These are phyloP conservation scores for Artibeus lituratus DNA, from an alignment of 2,797 vertebrate genomes.

Conservation along the genomic window DNA sequence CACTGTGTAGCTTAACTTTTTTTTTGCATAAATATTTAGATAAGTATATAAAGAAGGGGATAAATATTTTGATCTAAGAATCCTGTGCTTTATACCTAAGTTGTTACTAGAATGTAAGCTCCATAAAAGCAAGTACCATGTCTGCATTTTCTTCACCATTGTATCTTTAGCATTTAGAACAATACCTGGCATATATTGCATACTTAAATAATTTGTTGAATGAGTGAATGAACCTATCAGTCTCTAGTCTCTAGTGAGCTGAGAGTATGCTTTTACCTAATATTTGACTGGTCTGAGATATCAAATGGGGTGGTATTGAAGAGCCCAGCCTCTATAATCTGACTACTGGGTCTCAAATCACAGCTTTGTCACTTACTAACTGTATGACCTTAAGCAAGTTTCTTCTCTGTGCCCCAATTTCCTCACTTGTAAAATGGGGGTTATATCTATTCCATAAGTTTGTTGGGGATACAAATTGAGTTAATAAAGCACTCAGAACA, in stretches of 20 bases:
- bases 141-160: conserved; percentile 1
- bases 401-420: background rate
- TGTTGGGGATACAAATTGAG: background rate
- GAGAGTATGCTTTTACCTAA: background rate
- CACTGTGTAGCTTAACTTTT: background rate
- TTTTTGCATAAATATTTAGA: conserved; percentile 5
- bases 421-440: background rate
- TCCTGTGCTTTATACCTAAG: background rate
- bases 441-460: background rate
- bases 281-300: background rate
- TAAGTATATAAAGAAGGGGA: background rate
- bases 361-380: background rate
- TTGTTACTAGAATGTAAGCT: conserved; percentile 28
- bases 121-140: background rate
- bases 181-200: background rate
- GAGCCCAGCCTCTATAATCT: background rate
- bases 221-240: background rate
- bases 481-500: background rate
- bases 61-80: conserved; percentile 20
- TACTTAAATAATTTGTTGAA: conserved; percentile 35
- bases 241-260: background rate
- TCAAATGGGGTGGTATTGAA: background rate
- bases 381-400: background rate
- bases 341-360: background rate
- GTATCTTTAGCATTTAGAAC: conserved; percentile 5